Evolutionary conservation across 2,888 invertebrate species (phyloP).

Genomic region (Lagria hirta): DNA sequence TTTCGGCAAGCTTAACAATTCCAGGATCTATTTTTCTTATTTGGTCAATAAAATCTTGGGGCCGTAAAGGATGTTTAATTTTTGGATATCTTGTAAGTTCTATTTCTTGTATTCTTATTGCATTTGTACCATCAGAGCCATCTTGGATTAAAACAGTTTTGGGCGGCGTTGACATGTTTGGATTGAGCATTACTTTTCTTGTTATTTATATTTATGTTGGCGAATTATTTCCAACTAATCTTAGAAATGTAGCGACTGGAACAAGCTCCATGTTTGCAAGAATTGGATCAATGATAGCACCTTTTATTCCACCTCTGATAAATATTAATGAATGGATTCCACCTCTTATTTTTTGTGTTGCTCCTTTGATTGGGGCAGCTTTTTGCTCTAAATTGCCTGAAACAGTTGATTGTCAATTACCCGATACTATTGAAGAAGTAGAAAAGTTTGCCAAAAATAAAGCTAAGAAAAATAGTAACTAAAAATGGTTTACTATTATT

Average conservation of each 20-base stretch:
- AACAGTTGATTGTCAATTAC: constrained; percentile 72
- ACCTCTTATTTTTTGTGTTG: constrained; percentile 70
- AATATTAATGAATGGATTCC: constrained; percentile 63
- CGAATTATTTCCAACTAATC: constrained; percentile 86
- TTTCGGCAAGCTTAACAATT: constrained; percentile 71
- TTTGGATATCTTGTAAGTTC: constrained; percentile 67
- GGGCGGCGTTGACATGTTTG: constrained; percentile 75
- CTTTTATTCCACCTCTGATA: constrained; percentile 72
- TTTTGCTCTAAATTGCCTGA: constrained; percentile 74
- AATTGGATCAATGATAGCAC: constrained; percentile 83
- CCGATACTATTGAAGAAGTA: constrained; percentile 80
- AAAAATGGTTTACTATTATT: too few species aligned
- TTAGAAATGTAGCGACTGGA: constrained; percentile 85
- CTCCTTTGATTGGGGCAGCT: constrained; percentile 68
- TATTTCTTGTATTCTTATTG: constrained; percentile 64
- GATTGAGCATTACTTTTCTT: constrained; percentile 80
- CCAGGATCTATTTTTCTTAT: constrained; percentile 61
- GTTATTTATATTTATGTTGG: constrained; percentile 85
- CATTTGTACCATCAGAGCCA: constrained; percentile 57
- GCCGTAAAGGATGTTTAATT: constrained; percentile 68
- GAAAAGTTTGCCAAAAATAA: constrained; percentile 57
- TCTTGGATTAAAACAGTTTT: constrained; percentile 63
- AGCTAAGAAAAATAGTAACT: too few species aligned
- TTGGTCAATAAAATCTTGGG: constrained; percentile 65
- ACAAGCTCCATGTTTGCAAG: constrained; percentile 82